These are phyloP conservation scores for Noturus placidus DNA, from an alignment of 2,113 vertebrate species.

Conservation along the genomic window DNA sequence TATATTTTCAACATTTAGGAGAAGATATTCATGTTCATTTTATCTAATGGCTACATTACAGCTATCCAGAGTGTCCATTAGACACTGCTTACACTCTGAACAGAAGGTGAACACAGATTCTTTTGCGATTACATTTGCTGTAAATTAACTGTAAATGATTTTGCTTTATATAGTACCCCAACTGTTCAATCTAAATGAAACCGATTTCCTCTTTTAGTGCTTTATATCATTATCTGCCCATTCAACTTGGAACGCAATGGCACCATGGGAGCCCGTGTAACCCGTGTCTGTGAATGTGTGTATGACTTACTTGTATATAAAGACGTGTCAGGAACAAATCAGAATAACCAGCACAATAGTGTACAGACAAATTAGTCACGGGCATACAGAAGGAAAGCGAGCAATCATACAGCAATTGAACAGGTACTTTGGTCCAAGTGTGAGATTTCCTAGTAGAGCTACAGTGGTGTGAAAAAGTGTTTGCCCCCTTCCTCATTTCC, in stretches of 20 bases:
- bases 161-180: not conserved
- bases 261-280: not conserved
- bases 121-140: not conserved
- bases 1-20: not conserved
- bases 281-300: not conserved
- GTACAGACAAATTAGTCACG: not conserved
- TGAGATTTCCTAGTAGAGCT: not conserved
- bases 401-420: not conserved
- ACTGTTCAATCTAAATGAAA: not conserved
- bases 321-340: not conserved
- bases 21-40: not conserved
- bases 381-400: not conserved
- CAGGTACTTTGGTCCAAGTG: not conserved
- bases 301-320: not conserved
- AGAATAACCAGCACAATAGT: not conserved
- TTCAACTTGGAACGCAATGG: not conserved
- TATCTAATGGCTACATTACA: not conserved
- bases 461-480: too few species aligned
- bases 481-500: too few species aligned
- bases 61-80: not conserved
- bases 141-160: not conserved
- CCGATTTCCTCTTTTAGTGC: not conserved
- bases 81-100: not conserved
- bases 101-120: not conserved
- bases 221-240: not conserved